Percentiles rank a stretch among this genome's conserved stretches.
Evolutionary conservation across 2,888 invertebrate genomes (phyloP).

Genomic region (Lithophane socia): DNA sequence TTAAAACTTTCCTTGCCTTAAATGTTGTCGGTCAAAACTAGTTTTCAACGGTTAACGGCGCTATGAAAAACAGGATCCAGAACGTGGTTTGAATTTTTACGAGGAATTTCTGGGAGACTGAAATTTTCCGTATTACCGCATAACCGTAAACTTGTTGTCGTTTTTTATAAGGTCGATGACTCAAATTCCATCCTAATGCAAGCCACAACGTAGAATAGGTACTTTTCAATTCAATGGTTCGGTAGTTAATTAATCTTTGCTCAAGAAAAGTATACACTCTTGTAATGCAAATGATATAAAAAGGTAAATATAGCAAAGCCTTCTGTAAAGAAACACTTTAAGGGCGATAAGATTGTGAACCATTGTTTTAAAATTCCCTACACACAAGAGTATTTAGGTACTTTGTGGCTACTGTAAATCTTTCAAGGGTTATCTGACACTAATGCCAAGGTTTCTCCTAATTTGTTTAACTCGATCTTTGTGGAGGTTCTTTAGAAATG

Average conservation of each 20-base stretch:
- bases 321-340: constrained; percentile 8
- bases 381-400: constrained; percentile 2
- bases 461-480: neutral
- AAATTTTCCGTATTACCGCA: constrained; percentile 15
- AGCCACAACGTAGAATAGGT: neutral
- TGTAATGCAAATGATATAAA: neutral
- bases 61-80: constrained; percentile 27
- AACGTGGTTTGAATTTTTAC: constrained; percentile 34
- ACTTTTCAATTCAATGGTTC: neutral
- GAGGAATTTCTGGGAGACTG: neutral
- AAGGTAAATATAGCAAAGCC: constrained; percentile 6
- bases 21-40: constrained; percentile 15
- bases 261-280: neutral
- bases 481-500: too few species aligned
- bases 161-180: constrained; percentile 19
- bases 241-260: neutral
- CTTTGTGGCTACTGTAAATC: constrained; percentile 2
- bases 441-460: neutral
- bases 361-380: constrained; percentile 13
- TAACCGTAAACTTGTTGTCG: constrained; percentile 3
- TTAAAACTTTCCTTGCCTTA: constrained; percentile 16
- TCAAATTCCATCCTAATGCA: neutral
- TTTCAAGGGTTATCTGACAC: constrained; percentile 1
- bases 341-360: constrained; percentile 23
- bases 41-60: constrained; percentile 14